Evolutionary conservation across 2,113 vertebrate species (phyloP).

Genomic region (Ranitomeya variabilis): DNA sequence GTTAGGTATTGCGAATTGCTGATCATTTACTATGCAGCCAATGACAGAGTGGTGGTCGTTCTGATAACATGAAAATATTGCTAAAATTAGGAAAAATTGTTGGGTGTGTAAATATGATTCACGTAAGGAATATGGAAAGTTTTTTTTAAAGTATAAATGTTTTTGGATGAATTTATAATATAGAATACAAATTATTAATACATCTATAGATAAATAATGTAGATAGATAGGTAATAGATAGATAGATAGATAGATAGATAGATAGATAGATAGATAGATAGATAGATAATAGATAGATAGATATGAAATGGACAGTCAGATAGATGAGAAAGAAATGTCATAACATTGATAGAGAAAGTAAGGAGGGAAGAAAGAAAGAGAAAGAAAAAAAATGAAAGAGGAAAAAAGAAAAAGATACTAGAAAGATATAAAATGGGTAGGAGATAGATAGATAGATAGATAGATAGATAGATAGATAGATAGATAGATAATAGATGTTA

Average conservation of each 20-base stretch:
- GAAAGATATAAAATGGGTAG: neutral
- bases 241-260: neutral
- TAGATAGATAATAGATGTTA: too few species aligned
- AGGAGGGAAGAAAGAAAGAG: too few species aligned
- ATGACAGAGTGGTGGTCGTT: neutral
- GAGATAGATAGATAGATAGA: neutral
- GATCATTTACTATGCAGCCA: neutral
- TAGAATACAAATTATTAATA: neutral
- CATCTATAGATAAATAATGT: too few species aligned
- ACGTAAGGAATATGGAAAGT: neutral
- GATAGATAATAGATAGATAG: too few species aligned
- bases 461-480: too few species aligned
- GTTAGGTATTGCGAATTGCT: too few species aligned
- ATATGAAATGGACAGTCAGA: too few species aligned
- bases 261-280: neutral
- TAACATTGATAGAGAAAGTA: neutral
- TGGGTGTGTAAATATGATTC: neutral
- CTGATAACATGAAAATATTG: too few species aligned
- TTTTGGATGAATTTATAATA: neutral
- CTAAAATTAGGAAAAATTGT: neutral
- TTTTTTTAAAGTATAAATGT: neutral
- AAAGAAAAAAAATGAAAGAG: too few species aligned
- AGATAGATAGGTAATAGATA: neutral
- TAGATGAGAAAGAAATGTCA: too few species aligned
- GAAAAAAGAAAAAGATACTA: neutral